Evolutionary conservation across 2,888 invertebrate genomes (phyloP), one percentile per base, ranked within the genome.

Genomic region (Trichopria drosophilae): DNA sequence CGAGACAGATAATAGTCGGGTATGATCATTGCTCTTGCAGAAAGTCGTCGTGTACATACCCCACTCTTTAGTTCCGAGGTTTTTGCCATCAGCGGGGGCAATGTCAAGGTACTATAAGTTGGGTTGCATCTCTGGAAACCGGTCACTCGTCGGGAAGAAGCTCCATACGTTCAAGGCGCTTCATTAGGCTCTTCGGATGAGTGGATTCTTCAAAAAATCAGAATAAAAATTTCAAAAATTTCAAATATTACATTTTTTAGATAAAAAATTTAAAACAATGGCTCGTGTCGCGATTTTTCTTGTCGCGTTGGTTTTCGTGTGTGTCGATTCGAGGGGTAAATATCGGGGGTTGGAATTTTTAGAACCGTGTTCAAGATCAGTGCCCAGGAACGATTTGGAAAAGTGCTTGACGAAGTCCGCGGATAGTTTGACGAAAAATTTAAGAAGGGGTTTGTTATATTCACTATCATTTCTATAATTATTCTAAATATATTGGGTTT

Each of bases 361-460:
- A 29, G 86, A 87, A 23, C 82, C 84, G 58, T 91, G 91, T 67
- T 82, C 84, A n/a, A 81, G 79, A 59, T 77, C 78, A 53, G 88
- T 89, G 67, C 83, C 86, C 2, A 54, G 54, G 4, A 55, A 52
- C 9, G 78, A 84, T 43, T 80, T 90, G 7, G 89, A 91, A 67
- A 79, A 80, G 12, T 91, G 91, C 63, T 77, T 91, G 29, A 80
- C 84, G 42, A 83, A 84, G 58, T 85, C 87, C 51, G 88, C 88
- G 60, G 91, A 91, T 72, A 81, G 81, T 44, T 80, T 91, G 47
- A 81, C 88, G 6, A 82, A 85, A 46, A 82, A 85, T 64, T 82
- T 90, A 65, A 83, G 85, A 52, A 78, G 82, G 53, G 91, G 91
- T 59, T 83, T 89, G 58, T n/a, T n/a, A n/a, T n/a, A n/a, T n/a